A percentile compares a stretch with the other conserved stretches of the same genome.
Evolutionary conservation across 2,888 invertebrate species (phyloP).

Genomic region (Hofmannophila pseudospretella): DNA sequence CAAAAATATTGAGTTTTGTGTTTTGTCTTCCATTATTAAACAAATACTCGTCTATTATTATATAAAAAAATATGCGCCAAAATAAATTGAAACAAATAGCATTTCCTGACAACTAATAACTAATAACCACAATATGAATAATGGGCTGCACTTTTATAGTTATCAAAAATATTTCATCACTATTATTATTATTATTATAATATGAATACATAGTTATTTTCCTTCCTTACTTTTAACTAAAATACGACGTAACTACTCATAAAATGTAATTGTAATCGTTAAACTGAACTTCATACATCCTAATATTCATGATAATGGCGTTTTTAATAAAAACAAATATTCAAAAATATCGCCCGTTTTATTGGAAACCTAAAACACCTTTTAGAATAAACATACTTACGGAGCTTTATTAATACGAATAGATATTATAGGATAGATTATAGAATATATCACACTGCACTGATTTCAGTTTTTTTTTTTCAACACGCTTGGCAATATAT

Average conservation of each 20-base stretch:
- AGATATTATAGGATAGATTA: too few species aligned
- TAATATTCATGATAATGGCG: conserved; percentile 78
- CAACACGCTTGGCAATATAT: conserved; percentile 43
- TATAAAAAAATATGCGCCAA: conserved; percentile 3
- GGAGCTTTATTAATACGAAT: conserved; percentile 21
- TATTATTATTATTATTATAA: conserved; percentile 21
- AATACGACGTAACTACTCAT: conserved; percentile 74
- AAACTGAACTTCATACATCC: conserved; percentile 78
- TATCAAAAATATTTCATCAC: conserved; percentile 25
- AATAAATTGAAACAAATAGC: not conserved
- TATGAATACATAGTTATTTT: conserved; percentile 56
- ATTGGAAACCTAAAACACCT: conserved; percentile 35
- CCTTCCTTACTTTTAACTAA: conserved; percentile 63
- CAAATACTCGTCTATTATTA: conserved; percentile 8
- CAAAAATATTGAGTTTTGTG: conserved; percentile 46
- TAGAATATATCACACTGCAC: conserved; percentile 12
- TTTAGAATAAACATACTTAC: conserved; percentile 13
- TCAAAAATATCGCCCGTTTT: conserved; percentile 66
- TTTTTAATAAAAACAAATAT: conserved; percentile 78
- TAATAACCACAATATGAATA: conserved; percentile 8
- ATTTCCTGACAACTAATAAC: not conserved
- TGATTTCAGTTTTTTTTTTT: conserved; percentile 20
- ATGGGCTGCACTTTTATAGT: conserved; percentile 35
- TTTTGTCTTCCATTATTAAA: conserved; percentile 51
- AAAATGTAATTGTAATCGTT: conserved; percentile 74